Base-by-base conservation (phyloP, 2,888 invertebrate species). In the Diploptera punctata region DNA sequence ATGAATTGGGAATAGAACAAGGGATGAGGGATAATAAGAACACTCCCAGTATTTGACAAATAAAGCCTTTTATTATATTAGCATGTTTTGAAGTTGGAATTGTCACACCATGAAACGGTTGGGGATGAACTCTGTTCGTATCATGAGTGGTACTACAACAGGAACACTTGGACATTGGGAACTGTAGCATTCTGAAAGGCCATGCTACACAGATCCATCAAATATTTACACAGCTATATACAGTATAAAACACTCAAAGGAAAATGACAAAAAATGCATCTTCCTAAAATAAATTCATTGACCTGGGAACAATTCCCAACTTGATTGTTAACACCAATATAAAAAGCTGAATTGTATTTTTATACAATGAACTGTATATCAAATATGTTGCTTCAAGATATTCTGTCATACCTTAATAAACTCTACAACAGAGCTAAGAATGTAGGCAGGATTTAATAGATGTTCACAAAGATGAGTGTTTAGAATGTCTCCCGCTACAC, bases 161-260 rank as follows among this genome's bases (percentile, higher is more conserved):
- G 65, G 65, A 65, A 65, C 65, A 65, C 47, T 47, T 47, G 47
- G 65, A 47, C 44, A 65, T 44, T 19, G 65, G 47, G 65, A 18
- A 65, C 65, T 47, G 65, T 1, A 29, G 65, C 65, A 26, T 16
- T 65, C 10, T n/a, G n/a, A n/a, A n/a, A n/a, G n/a, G n/a, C n/a
- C n/a, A n/a, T n/a, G n/a, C n/a, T n/a, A n/a, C n/a, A n/a, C 65
- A 65, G 47, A 26, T 47, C 65, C 47, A 47, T 24, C 65, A 26
- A n/a, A 43, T 68, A 68, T 68, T 71, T 72, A 74, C 70, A 71
- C 47, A 74, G 62, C 74, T 75, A 76, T 76, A 57, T 75, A 76
- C 76, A 76, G 75, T 75, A 75, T 72, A 76, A 75, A 76, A 73
- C 72, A 74, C 62, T 75, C 68, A 75, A 76, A 75, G 67, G 69